Evolutionary conservation across 2,113 vertebrate species (phyloP), one percentile per base, ranked within the genome.

Genomic region (Prunella fulvescens): DNA sequence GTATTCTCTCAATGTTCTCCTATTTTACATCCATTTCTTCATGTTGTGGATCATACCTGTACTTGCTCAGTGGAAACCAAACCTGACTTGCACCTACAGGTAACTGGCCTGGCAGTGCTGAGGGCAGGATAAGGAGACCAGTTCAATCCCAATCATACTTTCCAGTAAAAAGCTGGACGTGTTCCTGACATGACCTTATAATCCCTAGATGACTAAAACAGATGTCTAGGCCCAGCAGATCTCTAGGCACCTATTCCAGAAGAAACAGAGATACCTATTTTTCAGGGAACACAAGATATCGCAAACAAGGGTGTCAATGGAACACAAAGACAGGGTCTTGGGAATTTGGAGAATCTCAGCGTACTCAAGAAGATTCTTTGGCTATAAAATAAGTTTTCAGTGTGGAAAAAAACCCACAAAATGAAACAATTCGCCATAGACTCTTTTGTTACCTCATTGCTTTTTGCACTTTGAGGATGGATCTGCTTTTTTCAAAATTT

Each of bases 111-210:
- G 69, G 84, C 73, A 70, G 47, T 28, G 25, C 44, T 1, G 1
- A 61, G 81, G 24, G 80, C 19, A 60, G 64, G 58, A 62, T 31
- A 77, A 93, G 62, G 81, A 90, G 58, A n/a, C 50, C 12, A 11
- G 79, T 92, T 81, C 84, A 92, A 44, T 60, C 72, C 87, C 58
- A 80, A 57, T 86, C 74, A 67, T n/a, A 90, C 86, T 73, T 92
- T 86, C 86, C 80, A 94, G 93, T 85, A 93, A 92, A 96, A 77
- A 76, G 88, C 3, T 95, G 85, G 84, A 60, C 6, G 8, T 71
- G 94, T 72, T 97, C 94, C 94, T 96, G 81, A 86, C 65, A 33
- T 28, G 81, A 96, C 91, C 91, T 92, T 93, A 47, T 91, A 95
- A 96, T 97, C 93, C 84, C 31, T 18, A 40, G 81, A 95, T 79